A percentile compares a stretch with the other conserved stretches of the same genome.
Evolutionary conservation across 2,797 vertebrate species (phyloP).

Genomic region (Cottoperca gobio): DNA sequence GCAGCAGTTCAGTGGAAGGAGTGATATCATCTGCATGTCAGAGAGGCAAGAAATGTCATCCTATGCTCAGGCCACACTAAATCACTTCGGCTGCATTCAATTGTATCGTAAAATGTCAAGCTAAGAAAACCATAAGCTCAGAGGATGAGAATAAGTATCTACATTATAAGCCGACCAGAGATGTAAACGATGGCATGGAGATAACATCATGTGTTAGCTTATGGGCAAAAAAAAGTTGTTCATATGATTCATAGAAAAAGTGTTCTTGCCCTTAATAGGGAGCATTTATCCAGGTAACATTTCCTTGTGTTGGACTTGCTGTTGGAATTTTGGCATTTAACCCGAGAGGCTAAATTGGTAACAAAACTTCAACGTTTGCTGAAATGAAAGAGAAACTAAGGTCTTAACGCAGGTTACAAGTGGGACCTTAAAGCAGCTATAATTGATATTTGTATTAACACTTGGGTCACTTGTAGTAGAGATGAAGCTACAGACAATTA

Average conservation of each 20-base stretch:
- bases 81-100: constrained; percentile 9
- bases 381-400: neutral
- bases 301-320: neutral
- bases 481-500: neutral
- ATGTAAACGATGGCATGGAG: neutral
- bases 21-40: constrained; percentile 61
- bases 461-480: neutral
- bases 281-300: constrained; percentile 27
- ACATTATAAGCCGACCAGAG: constrained; percentile 14
- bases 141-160: constrained; percentile 13
- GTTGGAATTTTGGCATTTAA: neutral
- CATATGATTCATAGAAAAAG: constrained; percentile 11
- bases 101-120: constrained; percentile 47
- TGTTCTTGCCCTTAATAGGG: neutral
- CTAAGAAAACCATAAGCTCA: constrained; percentile 29
- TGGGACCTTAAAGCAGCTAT: neutral
- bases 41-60: constrained; percentile 36
- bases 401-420: neutral
- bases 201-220: neutral
- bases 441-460: neutral
- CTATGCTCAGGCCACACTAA: constrained; percentile 13
- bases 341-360: neutral
- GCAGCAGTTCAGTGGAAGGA: constrained; percentile 42
- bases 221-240: constrained; percentile 5
- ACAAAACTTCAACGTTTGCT: neutral